Conservation (phyloP, 2,113 vertebrate species). For the Ibidorhyncha struthersii region DNA sequence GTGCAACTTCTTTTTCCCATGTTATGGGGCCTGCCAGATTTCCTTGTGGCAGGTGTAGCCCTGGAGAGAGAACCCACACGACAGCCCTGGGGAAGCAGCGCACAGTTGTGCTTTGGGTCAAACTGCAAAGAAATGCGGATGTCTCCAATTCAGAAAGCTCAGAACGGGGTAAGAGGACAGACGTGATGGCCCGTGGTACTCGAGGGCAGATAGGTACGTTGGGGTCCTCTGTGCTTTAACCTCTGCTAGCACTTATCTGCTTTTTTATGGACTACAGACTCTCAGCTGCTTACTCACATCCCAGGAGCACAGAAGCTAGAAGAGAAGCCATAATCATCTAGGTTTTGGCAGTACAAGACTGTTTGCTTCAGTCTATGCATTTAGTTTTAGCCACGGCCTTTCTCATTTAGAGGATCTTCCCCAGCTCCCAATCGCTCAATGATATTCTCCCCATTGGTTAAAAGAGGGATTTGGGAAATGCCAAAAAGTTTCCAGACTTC, state of each 20-base stretch:
- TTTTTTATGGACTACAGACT: not conserved
- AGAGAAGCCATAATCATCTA: not conserved
- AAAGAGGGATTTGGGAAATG: not conserved
- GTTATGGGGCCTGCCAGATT: rapidly evolving
- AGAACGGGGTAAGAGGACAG: not conserved
- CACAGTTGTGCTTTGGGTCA: not conserved
- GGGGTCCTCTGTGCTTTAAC: not conserved
- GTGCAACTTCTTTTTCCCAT: not conserved
- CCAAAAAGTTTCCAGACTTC: not conserved
- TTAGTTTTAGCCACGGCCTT: not conserved
- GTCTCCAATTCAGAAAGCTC: not conserved
- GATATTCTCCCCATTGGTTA: not conserved
- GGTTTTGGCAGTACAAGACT: not conserved
- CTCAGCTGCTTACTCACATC: not conserved
- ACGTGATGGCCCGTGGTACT: rapidly evolving
- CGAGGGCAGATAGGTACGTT: not conserved
- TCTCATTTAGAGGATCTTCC: not conserved
- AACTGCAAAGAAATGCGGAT: not conserved
- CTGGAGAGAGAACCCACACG: rapidly evolving
- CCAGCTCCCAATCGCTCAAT: not conserved
- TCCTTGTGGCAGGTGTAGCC: not conserved
- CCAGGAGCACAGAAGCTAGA: not conserved
- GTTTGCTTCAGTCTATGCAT: not conserved
- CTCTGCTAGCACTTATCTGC: not conserved
- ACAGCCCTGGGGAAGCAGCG: not conserved